Evolutionary conservation across 2,888 invertebrate genomes (phyloP).

Genomic region (Aquatica leii): DNA sequence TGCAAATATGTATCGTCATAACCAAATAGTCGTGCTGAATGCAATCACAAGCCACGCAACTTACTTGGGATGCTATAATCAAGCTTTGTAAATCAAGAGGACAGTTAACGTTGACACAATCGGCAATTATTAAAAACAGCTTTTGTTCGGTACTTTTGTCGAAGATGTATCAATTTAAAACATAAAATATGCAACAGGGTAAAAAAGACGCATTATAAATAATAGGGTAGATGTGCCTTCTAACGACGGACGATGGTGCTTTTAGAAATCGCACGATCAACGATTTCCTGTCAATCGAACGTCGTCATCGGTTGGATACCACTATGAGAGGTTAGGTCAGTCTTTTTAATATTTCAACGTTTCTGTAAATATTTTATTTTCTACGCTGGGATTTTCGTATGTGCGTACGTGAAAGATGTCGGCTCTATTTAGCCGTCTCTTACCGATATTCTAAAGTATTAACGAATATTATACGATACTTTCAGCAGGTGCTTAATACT

Average conservation of each 20-base stretch:
- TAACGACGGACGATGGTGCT: slow-evolving; percentile 25
- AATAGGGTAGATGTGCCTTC: slow-evolving; percentile 30
- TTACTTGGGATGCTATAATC: slow-evolving; percentile 50
- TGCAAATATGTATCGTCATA: slow-evolving; percentile 57
- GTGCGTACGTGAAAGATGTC: slow-evolving; percentile 7
- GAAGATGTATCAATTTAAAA: slow-evolving; percentile 21
- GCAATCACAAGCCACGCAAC: slow-evolving; percentile 24
- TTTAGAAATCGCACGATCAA: slow-evolving; percentile 32
- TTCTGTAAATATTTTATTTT: slow-evolving; percentile 55
- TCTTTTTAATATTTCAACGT: slow-evolving; percentile 54
- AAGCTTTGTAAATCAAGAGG: slow-evolving; percentile 52
- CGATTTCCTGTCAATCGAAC: slow-evolving; percentile 35
- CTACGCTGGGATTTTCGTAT: slow-evolving; percentile 48
- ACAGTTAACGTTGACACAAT: slow-evolving; percentile 53
- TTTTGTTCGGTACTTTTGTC: slow-evolving; percentile 3
- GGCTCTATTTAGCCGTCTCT: slow-evolving; percentile 1
- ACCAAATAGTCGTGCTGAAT: slow-evolving; percentile 47
- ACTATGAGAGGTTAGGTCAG: slow-evolving; percentile 50
- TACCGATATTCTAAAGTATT: slow-evolving; percentile 4
- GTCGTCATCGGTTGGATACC: slow-evolving; percentile 34
- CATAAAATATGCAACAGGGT: slow-evolving; percentile 29
- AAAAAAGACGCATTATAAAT: slow-evolving; percentile 36
- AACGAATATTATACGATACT: not conserved
- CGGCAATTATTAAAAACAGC: slow-evolving; percentile 44
- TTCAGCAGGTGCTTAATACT: slow-evolving; percentile 4